Evolutionary conservation across 1,140 invertebrate genomes (phyloP), one percentile per base, ranked within the genome.

Genomic region (Megathymus violae): DNA sequence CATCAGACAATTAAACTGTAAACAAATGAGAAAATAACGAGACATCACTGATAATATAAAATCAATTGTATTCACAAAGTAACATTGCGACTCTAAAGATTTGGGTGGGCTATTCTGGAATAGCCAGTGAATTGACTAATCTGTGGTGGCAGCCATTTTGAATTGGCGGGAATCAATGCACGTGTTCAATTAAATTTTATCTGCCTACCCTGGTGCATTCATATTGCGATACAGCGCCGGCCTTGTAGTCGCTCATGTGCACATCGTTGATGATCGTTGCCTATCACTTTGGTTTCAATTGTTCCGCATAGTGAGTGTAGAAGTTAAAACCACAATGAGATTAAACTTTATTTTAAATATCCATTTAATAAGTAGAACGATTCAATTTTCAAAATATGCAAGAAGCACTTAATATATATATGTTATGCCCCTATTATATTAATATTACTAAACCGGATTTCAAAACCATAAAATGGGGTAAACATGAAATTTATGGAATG

Each of bases 111-210:
- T 14, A 13, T 43, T 56, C 19, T 31, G 10, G 19, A 43, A 41
- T 25, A 27, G 38, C 52, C 25, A 31, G 40, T 41, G 27, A 40
- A 56, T 46, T 40, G 19, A 58, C 71, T 71, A 71, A 71, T 70
- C 69, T 74, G 66, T 38, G 52, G 40, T 52, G 34, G 67, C 67
- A 54, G 62, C 51, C 64, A 51, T 66, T 64, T 64, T 62, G 62
- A 61, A 67, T 52, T 63, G 58, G 71, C 68, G 77, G 66, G 76
- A 78, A 74, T 66, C 47, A 38, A 38, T 66, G 73, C 71, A 80
- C 76, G 66, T 73, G 73, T 82, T 80, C 75, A 80, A 82, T 82
- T 80, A 74, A 80, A 78, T 80, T 80, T 82, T 80, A 82, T 82
- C 76, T 80, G 68, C 60, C 64, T 67, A 62, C 38, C 60, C 64